Base-by-base conservation (phyloP, 2,888 invertebrate species). In the Cylloceria caligata region DNA sequence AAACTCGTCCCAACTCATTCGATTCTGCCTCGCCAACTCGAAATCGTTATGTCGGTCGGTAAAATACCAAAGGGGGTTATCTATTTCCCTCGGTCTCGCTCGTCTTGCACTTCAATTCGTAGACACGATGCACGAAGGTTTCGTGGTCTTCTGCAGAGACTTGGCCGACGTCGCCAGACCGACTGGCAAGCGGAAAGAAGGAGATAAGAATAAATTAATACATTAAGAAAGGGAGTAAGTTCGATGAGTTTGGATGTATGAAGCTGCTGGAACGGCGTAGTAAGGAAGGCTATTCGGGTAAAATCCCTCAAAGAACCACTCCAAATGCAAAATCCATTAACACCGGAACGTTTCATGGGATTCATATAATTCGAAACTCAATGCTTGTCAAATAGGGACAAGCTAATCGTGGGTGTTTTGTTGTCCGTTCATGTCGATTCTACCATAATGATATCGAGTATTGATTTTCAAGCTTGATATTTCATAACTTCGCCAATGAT, bases 31-130 rank as follows among this genome's bases (percentile, higher is more conserved):
- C 34, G 11, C n/a, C 39, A 24, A 60, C 57, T 68, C 60, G 11
- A 27, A 60, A 68, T 68, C 68, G 60, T 60, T 76, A 60, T 76
- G 36, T 76, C 68, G 47, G 64, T 64, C 64, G 74, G 64, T 55
- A 49, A 62, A 68, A 39, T 68, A 68, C 13, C 45, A 45, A 30
- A 34, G 13, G 16, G 55, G n/a, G 65, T 65, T 74, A 65, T 65
- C 39, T 65, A 55, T 55, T 65, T 74, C 42, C n/a, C 19, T 42
- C 11, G 49, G 45, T 2, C 21, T 21, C 27, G 7, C 39, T 16
- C 27, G 47, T 7, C 27, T 42, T 24, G n/a, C 30, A 16, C 27
- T 47, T 47, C 16, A 47, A 47, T 47, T 16, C 16, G 16, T 13
- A 16, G 16, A 9, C 27, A 24, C 55, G 55, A 11, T n/a, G 24